phyloP scores from a whole-genome alignment of 2,797 vertebrate genomes.

The Parotocinclus haroldoi region DNA sequence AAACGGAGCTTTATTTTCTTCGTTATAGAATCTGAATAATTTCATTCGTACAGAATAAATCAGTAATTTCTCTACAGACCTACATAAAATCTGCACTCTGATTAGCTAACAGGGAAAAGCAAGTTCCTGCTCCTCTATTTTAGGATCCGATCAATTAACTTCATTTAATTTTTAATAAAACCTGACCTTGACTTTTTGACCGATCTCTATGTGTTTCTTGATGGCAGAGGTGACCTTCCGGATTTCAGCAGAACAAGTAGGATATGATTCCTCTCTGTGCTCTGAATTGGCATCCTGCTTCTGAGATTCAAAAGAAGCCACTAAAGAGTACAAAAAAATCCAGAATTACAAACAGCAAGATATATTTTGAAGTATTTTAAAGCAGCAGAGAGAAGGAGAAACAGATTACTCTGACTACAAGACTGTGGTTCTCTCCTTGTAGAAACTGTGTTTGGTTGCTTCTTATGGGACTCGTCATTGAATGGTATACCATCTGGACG shows the following conservation, averaged over 20 bases:
- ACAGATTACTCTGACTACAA: slow-evolving; percentile 60
- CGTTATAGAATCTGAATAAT: no score
- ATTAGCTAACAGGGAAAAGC: no score
- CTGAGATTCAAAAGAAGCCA: slow-evolving; percentile 70
- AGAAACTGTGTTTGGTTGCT: slow-evolving; percentile 56
- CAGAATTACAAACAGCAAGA: neutral
- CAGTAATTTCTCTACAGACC: no score
- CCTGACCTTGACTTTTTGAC: slow-evolving; percentile 83
- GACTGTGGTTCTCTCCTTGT: slow-evolving; percentile 71
- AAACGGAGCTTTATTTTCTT: no score
- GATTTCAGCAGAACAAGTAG: slow-evolving; percentile 87
- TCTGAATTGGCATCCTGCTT: slow-evolving; percentile 88
- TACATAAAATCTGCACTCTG: no score
- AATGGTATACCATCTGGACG: slow-evolving; percentile 71
- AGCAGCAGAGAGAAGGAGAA: neutral
- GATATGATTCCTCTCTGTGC: slow-evolving; percentile 87
- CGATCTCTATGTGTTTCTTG: slow-evolving; percentile 98
- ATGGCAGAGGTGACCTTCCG: slow-evolving; percentile 90
- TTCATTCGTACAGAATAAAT: no score
- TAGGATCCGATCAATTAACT: no score
- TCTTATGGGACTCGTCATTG: slow-evolving; percentile 79
- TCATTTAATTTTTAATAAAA: no score
- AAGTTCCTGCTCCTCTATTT: no score
- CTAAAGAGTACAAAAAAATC: slow-evolving; percentile 42
- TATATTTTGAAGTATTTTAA: neutral